Percentiles rank a stretch among this genome's conserved stretches.
Evolutionary conservation across 1,140 invertebrate species (phyloP).

Genomic region (Propsilocerus akamusi): DNA sequence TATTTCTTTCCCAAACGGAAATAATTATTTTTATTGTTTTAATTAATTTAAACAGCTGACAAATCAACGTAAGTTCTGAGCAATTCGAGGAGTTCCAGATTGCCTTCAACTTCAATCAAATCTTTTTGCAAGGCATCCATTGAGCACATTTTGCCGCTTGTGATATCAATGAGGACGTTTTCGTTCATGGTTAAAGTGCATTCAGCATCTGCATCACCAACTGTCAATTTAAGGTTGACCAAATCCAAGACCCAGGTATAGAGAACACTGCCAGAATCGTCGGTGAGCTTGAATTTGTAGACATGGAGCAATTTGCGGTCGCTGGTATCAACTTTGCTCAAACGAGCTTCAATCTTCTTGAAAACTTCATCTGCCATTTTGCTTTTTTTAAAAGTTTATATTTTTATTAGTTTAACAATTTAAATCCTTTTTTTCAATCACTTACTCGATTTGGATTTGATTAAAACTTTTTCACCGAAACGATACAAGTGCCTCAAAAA

Average conservation of each 20-base stretch:
- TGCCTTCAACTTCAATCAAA: not conserved
- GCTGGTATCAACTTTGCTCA: slow-evolving; percentile 5
- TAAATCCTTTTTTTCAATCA: no score
- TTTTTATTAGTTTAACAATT: no score
- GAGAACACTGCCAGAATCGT: not conserved
- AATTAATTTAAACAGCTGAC: no score
- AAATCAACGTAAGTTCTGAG: no score
- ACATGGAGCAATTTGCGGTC: slow-evolving; percentile 5
- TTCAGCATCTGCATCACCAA: not conserved
- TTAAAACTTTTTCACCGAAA: no score
- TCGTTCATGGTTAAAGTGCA: not conserved
- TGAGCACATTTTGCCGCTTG: not conserved
- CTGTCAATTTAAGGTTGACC: not conserved
- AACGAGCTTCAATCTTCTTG: not conserved
- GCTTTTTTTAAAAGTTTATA: no score
- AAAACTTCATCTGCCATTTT: slow-evolving; percentile 7
- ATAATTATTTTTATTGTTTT: no score
- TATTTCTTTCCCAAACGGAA: no score
- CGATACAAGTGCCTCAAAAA: no score
- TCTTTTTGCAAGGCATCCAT: not conserved
- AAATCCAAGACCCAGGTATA: not conserved
- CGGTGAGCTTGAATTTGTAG: slow-evolving; percentile 2
- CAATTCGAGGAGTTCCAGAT: not conserved
- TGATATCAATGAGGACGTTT: not conserved
- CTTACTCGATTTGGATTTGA: no score